These are phyloP conservation scores for Enoplosus armatus DNA, from an alignment of 2,797 vertebrate genomes.

Conservation along the genomic window DNA sequence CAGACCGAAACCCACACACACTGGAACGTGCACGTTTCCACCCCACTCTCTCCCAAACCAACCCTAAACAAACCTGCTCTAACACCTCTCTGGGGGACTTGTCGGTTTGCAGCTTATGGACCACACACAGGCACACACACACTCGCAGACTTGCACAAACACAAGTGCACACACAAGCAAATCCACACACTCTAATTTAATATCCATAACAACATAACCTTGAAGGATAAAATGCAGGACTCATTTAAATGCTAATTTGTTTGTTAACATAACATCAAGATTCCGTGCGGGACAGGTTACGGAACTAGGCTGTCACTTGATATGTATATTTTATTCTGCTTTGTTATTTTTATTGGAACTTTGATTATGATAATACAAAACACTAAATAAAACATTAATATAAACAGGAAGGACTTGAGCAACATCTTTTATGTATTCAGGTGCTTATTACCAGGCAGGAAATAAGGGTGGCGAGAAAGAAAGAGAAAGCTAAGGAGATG, in stretches of 20 bases:
- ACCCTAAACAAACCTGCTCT: slow-evolving; percentile 81
- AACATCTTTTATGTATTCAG: slow-evolving; percentile 86
- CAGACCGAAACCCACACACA: slow-evolving; percentile 51
- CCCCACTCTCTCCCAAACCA: slow-evolving; percentile 67
- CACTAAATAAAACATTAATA: slow-evolving; percentile 91
- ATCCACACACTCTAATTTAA: slow-evolving; percentile 86
- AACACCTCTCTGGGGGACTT: slow-evolving; percentile 82
- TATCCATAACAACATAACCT: slow-evolving; percentile 91
- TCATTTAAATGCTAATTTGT: slow-evolving; percentile 93
- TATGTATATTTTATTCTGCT: slow-evolving; percentile 91
- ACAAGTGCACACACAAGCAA: slow-evolving; percentile 68
- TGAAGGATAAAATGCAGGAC: slow-evolving; percentile 90
- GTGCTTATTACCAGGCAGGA: slow-evolving; percentile 82
- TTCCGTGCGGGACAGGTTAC: slow-evolving; percentile 86
- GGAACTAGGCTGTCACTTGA: slow-evolving; percentile 88
- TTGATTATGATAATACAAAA: slow-evolving; percentile 91
- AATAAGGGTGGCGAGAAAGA: slow-evolving; percentile 66
- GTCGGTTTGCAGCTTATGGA: slow-evolving; percentile 80
- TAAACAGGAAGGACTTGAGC: slow-evolving; percentile 86
- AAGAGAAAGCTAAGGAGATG: slow-evolving; percentile 35
- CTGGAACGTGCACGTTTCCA: slow-evolving; percentile 55
- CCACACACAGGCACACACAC: slow-evolving; percentile 75
- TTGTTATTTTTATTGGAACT: slow-evolving; percentile 90
- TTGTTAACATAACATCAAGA: slow-evolving; percentile 91
- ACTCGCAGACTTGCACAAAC: slow-evolving; percentile 38